These are phyloP conservation scores for Liparis tanakae DNA, from an alignment of 2,797 vertebrate species.

Conservation along the genomic window DNA sequence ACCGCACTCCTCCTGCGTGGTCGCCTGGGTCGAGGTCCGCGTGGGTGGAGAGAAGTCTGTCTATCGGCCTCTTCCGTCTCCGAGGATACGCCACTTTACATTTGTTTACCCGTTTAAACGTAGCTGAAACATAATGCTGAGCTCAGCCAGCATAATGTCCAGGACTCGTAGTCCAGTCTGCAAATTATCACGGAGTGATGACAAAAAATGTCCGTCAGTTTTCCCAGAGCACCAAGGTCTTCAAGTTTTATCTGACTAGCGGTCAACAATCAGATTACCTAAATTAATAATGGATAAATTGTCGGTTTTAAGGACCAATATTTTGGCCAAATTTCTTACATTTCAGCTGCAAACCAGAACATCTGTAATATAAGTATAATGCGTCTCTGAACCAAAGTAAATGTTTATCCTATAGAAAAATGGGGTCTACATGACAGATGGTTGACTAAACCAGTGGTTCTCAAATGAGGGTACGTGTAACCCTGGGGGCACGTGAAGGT, in stretches of 20 bases:
- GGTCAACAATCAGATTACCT: no score
- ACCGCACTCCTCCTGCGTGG: constrained; percentile 9
- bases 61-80: not conserved
- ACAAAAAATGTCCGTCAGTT: not conserved
- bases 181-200: not conserved
- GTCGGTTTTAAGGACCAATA: not conserved
- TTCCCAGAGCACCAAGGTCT: not conserved
- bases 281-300: no score
- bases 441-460: not conserved
- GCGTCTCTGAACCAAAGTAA: no score
- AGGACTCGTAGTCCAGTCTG: not conserved
- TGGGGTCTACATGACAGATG: not conserved
- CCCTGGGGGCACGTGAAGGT: no score
- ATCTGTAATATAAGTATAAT: not conserved
- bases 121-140: not conserved
- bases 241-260: not conserved
- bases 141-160: not conserved
- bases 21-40: constrained; percentile 2
- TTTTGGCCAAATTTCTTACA: not conserved
- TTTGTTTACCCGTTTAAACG: not conserved
- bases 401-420: not conserved
- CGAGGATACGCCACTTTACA: constrained; percentile 4
- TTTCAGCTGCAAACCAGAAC: not conserved
- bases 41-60: constrained; percentile 1
- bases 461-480: no score